These are phyloP conservation scores for Argyrosomus japonicus DNA, from an alignment of 2,113 vertebrate species.

Conservation along the genomic window DNA sequence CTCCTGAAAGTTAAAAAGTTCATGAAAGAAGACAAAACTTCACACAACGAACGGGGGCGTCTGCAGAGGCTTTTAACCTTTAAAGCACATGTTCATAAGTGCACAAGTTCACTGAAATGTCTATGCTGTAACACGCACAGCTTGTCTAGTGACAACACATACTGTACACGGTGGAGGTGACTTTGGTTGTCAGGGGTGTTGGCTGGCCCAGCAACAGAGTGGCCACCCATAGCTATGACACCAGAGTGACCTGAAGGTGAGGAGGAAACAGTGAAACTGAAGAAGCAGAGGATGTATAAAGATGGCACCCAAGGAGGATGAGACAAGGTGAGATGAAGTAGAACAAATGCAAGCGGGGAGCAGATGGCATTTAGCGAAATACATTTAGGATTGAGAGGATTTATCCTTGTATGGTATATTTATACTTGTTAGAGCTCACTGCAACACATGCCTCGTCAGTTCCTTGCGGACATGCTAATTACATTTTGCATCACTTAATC, in stretches of 20 bases:
- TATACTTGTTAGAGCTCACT: slow-evolving; percentile 9
- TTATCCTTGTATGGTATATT: too few species aligned
- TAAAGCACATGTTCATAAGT: slow-evolving; percentile 21
- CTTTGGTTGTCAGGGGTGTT: slow-evolving; percentile 61
- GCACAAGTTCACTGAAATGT: slow-evolving; percentile 16
- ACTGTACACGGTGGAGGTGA: slow-evolving; percentile 51
- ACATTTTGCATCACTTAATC: slow-evolving; percentile 20
- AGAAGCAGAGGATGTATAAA: not conserved
- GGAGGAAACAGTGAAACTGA: slow-evolving; percentile 8
- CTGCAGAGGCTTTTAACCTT: slow-evolving; percentile 38
- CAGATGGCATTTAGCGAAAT: not conserved
- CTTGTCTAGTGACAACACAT: slow-evolving; percentile 54
- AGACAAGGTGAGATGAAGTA: not conserved
- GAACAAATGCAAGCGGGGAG: not conserved
- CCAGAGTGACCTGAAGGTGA: slow-evolving; percentile 26
- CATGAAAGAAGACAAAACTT: not conserved
- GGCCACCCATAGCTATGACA: slow-evolving; percentile 33
- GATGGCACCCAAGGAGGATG: not conserved
- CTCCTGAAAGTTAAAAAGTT: slow-evolving; percentile 15
- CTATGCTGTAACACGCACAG: slow-evolving; percentile 41
- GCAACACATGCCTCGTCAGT: slow-evolving; percentile 30
- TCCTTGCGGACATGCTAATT: slow-evolving; percentile 33
- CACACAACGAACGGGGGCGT: not conserved
- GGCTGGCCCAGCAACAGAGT: slow-evolving; percentile 23
- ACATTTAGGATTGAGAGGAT: not conserved